These are phyloP conservation scores for Flexamia atlantica DNA, from an alignment of 2,888 invertebrate species.

Conservation along the genomic window DNA sequence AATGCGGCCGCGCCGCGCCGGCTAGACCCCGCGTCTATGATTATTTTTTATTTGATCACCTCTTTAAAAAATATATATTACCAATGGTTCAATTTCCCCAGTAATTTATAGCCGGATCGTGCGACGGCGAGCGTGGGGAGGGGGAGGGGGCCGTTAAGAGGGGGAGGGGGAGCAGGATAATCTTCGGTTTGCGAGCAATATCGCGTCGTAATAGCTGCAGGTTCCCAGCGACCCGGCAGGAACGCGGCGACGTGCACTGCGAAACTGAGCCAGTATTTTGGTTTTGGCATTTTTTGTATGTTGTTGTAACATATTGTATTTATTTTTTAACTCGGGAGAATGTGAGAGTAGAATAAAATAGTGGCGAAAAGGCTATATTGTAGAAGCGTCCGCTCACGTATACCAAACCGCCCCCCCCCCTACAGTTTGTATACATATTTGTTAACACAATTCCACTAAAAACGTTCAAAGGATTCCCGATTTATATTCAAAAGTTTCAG, in stretches of 20 bases:
- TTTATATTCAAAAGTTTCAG: too few relatives aligned
- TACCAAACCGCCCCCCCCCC: too few relatives aligned
- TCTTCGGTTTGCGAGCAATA: slow-evolving; percentile 55
- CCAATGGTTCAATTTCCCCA: slow-evolving; percentile 63
- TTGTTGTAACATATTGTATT: too few relatives aligned
- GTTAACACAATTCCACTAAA: too few relatives aligned
- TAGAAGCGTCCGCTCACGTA: too few relatives aligned
- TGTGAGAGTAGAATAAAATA: too few relatives aligned
- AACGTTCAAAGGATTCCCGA: too few relatives aligned
- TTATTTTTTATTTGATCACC: slow-evolving; percentile 66
- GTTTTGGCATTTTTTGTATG: too few relatives aligned
- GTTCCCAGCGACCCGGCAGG: slow-evolving; percentile 26
- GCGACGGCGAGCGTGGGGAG: slow-evolving; percentile 46
- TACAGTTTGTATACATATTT: too few relatives aligned
- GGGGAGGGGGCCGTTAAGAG: slow-evolving; percentile 38
- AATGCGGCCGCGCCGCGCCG: neutral
- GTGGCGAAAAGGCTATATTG: too few relatives aligned
- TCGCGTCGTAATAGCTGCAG: slow-evolving; percentile 23
- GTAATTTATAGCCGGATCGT: slow-evolving; percentile 64
- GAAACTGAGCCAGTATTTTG: neutral
- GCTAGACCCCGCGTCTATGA: slow-evolving; percentile 56
- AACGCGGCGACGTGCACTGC: neutral
- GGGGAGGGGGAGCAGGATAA: slow-evolving; percentile 45
- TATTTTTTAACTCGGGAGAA: too few relatives aligned
- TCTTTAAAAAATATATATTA: slow-evolving; percentile 66